A percentile compares a stretch with the other conserved stretches of the same genome.
Evolutionary conservation across 2,888 invertebrate genomes (phyloP).

Genomic region (Agapetus fuscipes): DNA sequence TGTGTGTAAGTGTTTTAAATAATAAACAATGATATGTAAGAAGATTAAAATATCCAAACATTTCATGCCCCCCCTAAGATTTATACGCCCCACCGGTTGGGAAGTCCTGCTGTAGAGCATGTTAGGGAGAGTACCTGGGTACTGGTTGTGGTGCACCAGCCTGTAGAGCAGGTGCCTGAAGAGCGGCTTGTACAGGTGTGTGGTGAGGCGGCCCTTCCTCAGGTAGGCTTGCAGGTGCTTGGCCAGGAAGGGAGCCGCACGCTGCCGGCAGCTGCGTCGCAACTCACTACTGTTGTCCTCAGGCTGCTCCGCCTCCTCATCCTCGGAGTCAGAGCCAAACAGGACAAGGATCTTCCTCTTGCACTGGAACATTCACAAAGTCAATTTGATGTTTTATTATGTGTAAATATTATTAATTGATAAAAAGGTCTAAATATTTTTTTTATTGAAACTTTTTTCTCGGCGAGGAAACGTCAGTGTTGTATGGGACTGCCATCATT

Average conservation of each 20-base stretch:
- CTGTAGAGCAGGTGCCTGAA: constrained; percentile 51
- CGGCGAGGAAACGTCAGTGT: too few relatives aligned
- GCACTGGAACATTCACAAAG: constrained; percentile 29
- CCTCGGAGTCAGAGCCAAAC: constrained; percentile 45
- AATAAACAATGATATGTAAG: too few relatives aligned
- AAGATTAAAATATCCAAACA: too few relatives aligned
- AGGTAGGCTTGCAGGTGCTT: constrained; percentile 52
- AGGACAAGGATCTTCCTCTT: constrained; percentile 35
- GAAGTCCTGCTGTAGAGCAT: too few relatives aligned
- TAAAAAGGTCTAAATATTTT: not conserved
- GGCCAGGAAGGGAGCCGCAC: constrained; percentile 54
- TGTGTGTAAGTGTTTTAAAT: too few relatives aligned
- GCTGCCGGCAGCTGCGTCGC: constrained; percentile 44
- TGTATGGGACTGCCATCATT: too few relatives aligned
- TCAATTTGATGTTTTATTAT: not conserved
- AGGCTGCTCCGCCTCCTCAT: constrained; percentile 40
- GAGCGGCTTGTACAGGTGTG: constrained; percentile 49
- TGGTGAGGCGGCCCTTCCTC: constrained; percentile 49
- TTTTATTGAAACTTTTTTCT: too few relatives aligned
- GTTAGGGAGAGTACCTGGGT: too few relatives aligned
- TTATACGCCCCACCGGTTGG: too few relatives aligned
- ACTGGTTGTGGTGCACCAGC: constrained; percentile 44
- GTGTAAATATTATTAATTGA: not conserved
- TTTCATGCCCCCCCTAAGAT: too few relatives aligned
- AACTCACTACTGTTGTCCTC: constrained; percentile 45